These are phyloP conservation scores for Neodon shergylaensis DNA, from an alignment of 2,113 vertebrate genomes.

Conservation along the genomic window DNA sequence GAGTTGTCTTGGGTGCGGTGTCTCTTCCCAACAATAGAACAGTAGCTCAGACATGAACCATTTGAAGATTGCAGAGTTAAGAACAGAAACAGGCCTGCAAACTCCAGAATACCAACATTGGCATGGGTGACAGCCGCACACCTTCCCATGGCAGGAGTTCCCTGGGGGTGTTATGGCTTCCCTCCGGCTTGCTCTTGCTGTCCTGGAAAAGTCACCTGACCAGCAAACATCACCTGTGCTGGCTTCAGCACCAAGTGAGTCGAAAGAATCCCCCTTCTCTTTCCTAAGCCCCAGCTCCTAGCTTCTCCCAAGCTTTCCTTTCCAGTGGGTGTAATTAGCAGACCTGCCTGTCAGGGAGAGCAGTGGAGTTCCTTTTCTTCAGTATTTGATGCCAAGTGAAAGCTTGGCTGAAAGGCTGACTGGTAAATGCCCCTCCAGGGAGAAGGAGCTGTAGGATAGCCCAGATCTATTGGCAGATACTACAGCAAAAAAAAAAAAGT, in stretches of 20 bases:
- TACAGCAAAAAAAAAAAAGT: not conserved
- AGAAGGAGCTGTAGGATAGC: slow-evolving; percentile 75
- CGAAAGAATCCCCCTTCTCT: not conserved
- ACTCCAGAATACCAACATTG: not conserved
- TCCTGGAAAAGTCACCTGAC: not conserved
- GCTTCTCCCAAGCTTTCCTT: slow-evolving; percentile 64
- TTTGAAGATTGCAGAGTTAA: not conserved
- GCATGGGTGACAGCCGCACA: not conserved
- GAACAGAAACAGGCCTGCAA: not conserved
- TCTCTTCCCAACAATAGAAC: not conserved
- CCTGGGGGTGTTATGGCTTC: not conserved
- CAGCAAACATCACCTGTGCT: not conserved
- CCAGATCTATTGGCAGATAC: slow-evolving; percentile 77
- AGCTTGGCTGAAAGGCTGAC: slow-evolving; percentile 81
- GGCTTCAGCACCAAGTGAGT: not conserved
- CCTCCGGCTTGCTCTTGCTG: not conserved
- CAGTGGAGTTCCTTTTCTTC: slow-evolving; percentile 69
- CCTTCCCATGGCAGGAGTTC: not conserved
- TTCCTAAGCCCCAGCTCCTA: slow-evolving; percentile 57
- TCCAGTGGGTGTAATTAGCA: slow-evolving; percentile 82
- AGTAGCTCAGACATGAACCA: not conserved
- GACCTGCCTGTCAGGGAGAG: slow-evolving; percentile 58
- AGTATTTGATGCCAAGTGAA: slow-evolving; percentile 76
- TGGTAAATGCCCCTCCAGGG: slow-evolving; percentile 68
- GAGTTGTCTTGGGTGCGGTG: not conserved